These are phyloP conservation scores for Notiomystis cincta DNA, from an alignment of 2,113 vertebrate species.

Conservation along the genomic window DNA sequence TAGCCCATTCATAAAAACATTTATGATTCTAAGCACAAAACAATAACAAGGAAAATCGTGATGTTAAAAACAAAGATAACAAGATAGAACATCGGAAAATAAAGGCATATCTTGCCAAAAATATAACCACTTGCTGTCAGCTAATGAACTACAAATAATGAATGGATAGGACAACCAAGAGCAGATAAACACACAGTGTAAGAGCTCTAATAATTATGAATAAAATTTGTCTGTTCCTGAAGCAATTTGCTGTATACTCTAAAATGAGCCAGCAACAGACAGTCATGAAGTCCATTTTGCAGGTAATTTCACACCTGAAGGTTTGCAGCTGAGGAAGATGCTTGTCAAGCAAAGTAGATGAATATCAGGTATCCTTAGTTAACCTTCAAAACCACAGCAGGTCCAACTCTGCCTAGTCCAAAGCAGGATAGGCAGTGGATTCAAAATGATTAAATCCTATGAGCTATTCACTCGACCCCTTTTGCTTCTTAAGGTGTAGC, in stretches of 20 bases:
- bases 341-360: background rate
- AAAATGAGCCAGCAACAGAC: background rate
- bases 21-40: background rate
- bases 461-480: background rate
- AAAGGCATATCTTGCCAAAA: background rate
- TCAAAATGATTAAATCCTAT: background rate
- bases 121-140: background rate
- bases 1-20: background rate
- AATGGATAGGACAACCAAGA: background rate
- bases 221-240: background rate
- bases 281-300: background rate
- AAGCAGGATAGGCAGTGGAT: background rate
- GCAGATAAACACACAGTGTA: background rate
- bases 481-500: background rate
- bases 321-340: background rate
- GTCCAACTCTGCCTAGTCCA: background rate
- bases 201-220: background rate
- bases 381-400: background rate
- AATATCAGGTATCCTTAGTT: background rate
- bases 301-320: slow-evolving; percentile 8
- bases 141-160: background rate
- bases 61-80: background rate
- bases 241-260: background rate
- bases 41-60: background rate
- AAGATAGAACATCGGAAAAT: background rate